These are phyloP conservation scores for Larimichthys crocea DNA, from an alignment of 2,113 vertebrate genomes.

Conservation along the genomic window DNA sequence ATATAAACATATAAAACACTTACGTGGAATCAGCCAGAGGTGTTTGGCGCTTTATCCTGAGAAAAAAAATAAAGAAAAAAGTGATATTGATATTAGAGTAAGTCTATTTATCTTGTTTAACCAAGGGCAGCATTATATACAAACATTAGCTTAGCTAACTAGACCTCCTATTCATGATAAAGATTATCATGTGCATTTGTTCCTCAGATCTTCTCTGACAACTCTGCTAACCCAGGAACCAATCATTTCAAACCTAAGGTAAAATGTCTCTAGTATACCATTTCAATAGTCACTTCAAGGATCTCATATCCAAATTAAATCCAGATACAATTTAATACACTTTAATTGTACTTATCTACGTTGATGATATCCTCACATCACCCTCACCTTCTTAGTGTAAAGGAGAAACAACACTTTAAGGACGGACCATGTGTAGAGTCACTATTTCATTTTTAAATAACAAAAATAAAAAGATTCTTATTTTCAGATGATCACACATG, in stretches of 20 bases:
- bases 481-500: too few relatives aligned
- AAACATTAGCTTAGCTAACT: background rate
- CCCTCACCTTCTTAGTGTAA: too few relatives aligned
- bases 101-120: background rate
- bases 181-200: background rate
- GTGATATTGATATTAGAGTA: background rate
- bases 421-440: too few relatives aligned
- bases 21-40: conserved; percentile 63
- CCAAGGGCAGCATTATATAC: background rate
- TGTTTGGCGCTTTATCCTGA: conserved; percentile 74
- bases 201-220: background rate
- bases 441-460: too few relatives aligned
- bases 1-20: conserved; percentile 4
- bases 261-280: background rate
- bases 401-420: too few relatives aligned
- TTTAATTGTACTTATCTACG: too few relatives aligned
- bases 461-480: too few relatives aligned
- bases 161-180: background rate
- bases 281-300: background rate
- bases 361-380: background rate
- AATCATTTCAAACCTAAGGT: background rate
- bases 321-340: background rate
- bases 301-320: background rate
- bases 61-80: background rate
- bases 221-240: background rate